Evolutionary conservation across 2,888 invertebrate genomes (phyloP), one percentile per base, ranked within the genome.

Genomic region (Stomorhina lunata): DNA sequence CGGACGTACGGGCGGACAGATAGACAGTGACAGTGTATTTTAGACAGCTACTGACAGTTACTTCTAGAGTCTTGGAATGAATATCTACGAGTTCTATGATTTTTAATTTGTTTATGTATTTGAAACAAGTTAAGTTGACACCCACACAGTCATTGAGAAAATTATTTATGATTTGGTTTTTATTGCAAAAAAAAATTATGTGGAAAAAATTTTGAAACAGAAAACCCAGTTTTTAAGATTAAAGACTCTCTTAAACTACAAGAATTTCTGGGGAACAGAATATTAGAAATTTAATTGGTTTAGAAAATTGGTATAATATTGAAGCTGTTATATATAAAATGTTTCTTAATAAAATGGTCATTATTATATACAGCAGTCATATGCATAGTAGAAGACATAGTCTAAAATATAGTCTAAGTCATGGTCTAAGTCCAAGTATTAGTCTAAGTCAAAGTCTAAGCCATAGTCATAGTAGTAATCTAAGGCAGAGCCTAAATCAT

Each of bases 51-150:
- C 72, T 72, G 45, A 55, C 69, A 61, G 59, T 68, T 59, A 43
- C 34, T 32, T 77, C n/a, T 50, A 29, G 17, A 27, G 22, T 53
- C 12, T 77, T 5, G 32, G 32, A 66, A 55, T 29, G 34, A 63
- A n/a, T 10, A 61, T n/a, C n/a, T n/a, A n/a, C n/a, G 61, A 45
- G 45, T 53, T 68, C 55, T 48, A 77, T 45, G 37, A 48, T 57
- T 63, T 25, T 9, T 48, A 55, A 29, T 53, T 55, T 43, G 29
- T 20, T 43, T 43, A 29, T 29, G 25, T 17, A 72, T 68, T 50
- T 50, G 17, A 63, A 77, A 69, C 69, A 57, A 72, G 57, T 82
- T 79, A 40, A 32, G 61, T 61, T 71, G 71, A 82, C 82, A 82
- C 82, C 82, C 79, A 79, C 82, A 76, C 29, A 66, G 25, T 25